These are phyloP conservation scores for Amblyopsis hoosieri DNA, from an alignment of 2,797 vertebrate species.

Conservation along the genomic window DNA sequence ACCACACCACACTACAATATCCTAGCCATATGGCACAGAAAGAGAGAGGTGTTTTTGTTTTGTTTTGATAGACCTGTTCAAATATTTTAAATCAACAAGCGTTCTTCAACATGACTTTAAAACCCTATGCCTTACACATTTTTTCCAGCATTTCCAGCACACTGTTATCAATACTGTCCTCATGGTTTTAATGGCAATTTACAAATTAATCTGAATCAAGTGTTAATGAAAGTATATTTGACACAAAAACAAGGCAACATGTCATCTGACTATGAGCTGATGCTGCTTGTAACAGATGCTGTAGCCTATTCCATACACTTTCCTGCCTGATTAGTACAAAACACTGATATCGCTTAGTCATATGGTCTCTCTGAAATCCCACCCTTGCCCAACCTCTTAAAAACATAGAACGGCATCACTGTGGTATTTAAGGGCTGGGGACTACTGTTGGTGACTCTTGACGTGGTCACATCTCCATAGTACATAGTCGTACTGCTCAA, in stretches of 20 bases:
- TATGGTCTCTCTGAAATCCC: slow-evolving; percentile 9
- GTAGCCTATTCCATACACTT: background rate
- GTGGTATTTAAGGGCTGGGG: slow-evolving; percentile 25
- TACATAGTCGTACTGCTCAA: slow-evolving; percentile 17
- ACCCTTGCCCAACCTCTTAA: background rate
- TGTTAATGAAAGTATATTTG: slow-evolving; percentile 58
- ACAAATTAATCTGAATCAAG: slow-evolving; percentile 57
- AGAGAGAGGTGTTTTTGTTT: too few relatives aligned
- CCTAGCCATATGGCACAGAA: too few relatives aligned
- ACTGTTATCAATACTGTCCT: slow-evolving; percentile 34
- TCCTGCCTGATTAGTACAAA: background rate
- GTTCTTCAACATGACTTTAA: background rate
- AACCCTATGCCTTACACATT: background rate
- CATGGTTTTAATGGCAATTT: slow-evolving; percentile 36
- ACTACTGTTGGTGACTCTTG: slow-evolving; percentile 12
- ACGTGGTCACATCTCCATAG: slow-evolving; percentile 1
- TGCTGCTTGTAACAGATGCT: background rate
- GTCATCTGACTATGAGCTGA: background rate
- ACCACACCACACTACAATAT: too few relatives aligned
- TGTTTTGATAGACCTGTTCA: too few relatives aligned
- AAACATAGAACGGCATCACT: slow-evolving; percentile 13
- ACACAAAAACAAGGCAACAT: slow-evolving; percentile 30
- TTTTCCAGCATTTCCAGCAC: slow-evolving; percentile 1
- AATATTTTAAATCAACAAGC: too few relatives aligned
- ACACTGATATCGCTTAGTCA: slow-evolving; percentile 3